These are phyloP conservation scores for Danaus melanippus DNA, from an alignment of 1,140 invertebrate species.

Conservation along the genomic window DNA sequence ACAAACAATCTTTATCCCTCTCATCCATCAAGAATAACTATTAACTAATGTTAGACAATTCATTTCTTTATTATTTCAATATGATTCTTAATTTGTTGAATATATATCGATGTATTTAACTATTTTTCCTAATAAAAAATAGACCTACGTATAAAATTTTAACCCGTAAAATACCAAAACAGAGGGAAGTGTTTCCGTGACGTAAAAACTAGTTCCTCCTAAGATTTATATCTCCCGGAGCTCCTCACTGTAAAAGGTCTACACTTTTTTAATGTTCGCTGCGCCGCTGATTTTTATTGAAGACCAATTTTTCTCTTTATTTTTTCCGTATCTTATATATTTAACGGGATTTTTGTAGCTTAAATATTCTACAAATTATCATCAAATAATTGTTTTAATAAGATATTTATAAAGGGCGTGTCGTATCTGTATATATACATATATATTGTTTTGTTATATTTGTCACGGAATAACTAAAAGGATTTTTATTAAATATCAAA, in stretches of 20 bases:
- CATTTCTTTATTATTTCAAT: neutral
- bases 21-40: neutral
- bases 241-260: slow-evolving; percentile 50
- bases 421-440: too few species aligned
- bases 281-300: too few species aligned
- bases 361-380: too few species aligned
- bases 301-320: too few species aligned
- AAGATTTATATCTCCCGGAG: slow-evolving; percentile 61
- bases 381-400: neutral
- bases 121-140: too few species aligned
- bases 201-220: slow-evolving; percentile 61
- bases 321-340: too few species aligned
- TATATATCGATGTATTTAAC: too few species aligned
- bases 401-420: neutral
- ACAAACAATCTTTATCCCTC: neutral
- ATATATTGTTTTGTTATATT: too few species aligned
- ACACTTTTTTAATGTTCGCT: too few species aligned
- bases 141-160: slow-evolving; percentile 5
- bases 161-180: slow-evolving; percentile 43
- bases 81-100: neutral
- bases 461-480: too few species aligned
- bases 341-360: too few species aligned
- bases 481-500: too few species aligned
- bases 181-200: slow-evolving; percentile 64
- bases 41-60: neutral